phyloP scores from a whole-genome alignment of 2,888 invertebrate genomes.

The Andrena marginata region DNA sequence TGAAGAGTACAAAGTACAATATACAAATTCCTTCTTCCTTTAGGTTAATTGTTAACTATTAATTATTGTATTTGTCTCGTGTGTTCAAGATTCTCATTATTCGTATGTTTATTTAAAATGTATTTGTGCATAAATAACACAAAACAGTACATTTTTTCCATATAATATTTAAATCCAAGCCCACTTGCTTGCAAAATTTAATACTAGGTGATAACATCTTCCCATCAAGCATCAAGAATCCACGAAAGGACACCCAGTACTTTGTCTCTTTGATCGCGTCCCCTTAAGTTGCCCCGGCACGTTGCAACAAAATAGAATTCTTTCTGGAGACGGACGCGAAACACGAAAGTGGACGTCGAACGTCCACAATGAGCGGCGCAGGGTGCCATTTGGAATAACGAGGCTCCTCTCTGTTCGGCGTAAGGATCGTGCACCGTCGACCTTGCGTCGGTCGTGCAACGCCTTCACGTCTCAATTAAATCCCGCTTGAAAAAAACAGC shows the following conservation, averaged over 20 bases:
- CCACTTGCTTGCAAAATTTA: conserved; percentile 3
- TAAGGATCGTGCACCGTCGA: conserved; percentile 32
- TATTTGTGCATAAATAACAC: too few relatives aligned
- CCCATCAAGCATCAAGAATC: not conserved
- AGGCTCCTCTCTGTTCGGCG: conserved; percentile 6
- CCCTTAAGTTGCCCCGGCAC: not conserved
- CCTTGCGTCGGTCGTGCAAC: conserved; percentile 49
- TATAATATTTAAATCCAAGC: not conserved
- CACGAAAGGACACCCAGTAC: not conserved
- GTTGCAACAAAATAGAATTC: not conserved
- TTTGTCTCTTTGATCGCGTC: not conserved
- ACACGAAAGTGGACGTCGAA: not conserved
- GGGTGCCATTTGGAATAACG: conserved; percentile 34
- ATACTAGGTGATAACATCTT: not conserved
- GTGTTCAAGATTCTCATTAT: too few relatives aligned
- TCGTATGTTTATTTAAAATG: too few relatives aligned
- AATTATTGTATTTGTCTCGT: too few relatives aligned
- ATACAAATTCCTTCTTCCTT: too few relatives aligned
- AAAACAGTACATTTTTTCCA: too few relatives aligned
- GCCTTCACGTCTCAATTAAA: conserved; percentile 70
- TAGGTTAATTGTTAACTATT: too few relatives aligned
- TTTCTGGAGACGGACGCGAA: not conserved
- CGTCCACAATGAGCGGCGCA: not conserved
- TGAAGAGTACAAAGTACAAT: too few relatives aligned
- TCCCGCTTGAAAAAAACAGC: conserved; percentile 32